Evolutionary conservation across 2,888 invertebrate genomes (phyloP).

Genomic region (Onchidella celtica): DNA sequence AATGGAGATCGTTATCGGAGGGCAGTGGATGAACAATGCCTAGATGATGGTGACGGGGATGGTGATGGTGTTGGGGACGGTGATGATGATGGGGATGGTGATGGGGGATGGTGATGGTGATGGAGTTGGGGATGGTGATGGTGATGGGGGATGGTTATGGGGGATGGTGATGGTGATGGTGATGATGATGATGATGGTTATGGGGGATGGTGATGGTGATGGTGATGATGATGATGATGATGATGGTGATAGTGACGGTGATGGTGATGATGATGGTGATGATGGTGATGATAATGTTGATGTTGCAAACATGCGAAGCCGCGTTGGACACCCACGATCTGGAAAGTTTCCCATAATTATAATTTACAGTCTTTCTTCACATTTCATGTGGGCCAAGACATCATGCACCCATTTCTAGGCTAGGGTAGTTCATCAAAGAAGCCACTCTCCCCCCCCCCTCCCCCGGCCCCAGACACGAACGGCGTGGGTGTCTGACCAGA

Average conservation of each 20-base stretch:
- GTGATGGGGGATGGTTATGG: not conserved
- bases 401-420: too few species aligned
- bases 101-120: not conserved
- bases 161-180: not conserved
- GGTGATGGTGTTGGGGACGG: not conserved
- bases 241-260: slow-evolving; percentile 22
- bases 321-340: not conserved
- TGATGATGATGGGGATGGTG: not conserved
- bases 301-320: not conserved
- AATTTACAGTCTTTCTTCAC: too few species aligned
- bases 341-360: too few species aligned
- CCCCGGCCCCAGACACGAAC: too few species aligned
- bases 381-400: too few species aligned
- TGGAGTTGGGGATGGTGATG: not conserved
- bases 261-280: slow-evolving; percentile 29
- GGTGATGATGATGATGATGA: slow-evolving; percentile 11
- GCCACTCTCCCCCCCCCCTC: too few species aligned
- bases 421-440: too few species aligned
- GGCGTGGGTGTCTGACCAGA: too few species aligned
- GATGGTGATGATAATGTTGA: slow-evolving; percentile 24
- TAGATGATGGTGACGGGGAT: not conserved
- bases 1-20: not conserved
- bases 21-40: not conserved
- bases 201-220: not conserved
- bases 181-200: not conserved